Evolutionary conservation across 2,113 vertebrate species (phyloP).

Genomic region (Nerophis lumbriciformis): DNA sequence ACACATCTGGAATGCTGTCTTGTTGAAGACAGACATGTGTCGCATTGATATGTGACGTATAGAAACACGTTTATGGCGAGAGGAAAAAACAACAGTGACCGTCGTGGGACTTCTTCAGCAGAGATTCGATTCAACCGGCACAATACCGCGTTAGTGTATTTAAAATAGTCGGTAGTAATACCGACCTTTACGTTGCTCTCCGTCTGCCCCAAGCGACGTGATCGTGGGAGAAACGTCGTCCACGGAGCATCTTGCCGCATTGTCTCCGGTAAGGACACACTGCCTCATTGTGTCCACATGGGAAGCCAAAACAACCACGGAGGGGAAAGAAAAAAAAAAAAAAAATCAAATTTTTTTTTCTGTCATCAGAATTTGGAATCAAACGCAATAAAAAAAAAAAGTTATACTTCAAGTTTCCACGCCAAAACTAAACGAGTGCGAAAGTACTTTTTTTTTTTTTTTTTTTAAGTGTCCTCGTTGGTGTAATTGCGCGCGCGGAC

Average conservation of each 20-base stretch:
- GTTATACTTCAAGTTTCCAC: too few species aligned
- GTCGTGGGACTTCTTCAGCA: too few species aligned
- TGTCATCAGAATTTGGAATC: background rate
- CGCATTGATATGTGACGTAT: too few species aligned
- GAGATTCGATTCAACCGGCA: background rate
- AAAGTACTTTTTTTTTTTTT: too few species aligned
- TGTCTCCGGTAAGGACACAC: constrained; percentile 45
- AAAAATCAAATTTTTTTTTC: too few species aligned
- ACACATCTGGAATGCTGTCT: too few species aligned
- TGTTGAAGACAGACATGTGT: too few species aligned
- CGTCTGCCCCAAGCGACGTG: constrained; percentile 14
- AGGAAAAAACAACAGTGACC: too few species aligned
- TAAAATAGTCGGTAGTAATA: background rate
- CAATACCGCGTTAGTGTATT: background rate
- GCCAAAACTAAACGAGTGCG: too few species aligned
- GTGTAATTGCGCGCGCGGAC: too few species aligned
- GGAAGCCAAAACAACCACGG: constrained; percentile 23
- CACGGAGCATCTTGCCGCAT: constrained; percentile 54
- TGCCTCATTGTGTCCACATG: constrained; percentile 47
- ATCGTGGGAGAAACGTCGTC: constrained; percentile 22
- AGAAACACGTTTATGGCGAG: background rate
- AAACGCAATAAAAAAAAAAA: background rate
- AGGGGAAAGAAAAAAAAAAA: background rate
- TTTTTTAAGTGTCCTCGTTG: too few species aligned
- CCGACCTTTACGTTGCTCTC: constrained; percentile 48